Conservation (phyloP, 2,888 invertebrate genomes). For the Drosophila basisetae region DNA sequence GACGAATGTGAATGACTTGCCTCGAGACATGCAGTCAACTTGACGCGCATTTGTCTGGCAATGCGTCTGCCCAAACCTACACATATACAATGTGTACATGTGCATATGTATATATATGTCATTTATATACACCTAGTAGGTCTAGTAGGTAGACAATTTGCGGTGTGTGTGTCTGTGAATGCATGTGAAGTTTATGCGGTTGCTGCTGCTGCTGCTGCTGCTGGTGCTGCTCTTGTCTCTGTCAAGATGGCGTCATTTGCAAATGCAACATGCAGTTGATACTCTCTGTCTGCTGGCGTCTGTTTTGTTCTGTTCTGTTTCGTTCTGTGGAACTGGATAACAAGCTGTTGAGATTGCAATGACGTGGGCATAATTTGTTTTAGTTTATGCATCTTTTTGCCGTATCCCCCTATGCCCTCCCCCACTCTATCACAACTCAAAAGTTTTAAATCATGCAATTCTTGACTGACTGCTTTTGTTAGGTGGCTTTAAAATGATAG, state of each 20-base stretch:
- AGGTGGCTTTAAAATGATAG: slow-evolving; percentile 17
- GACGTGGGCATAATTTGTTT: slow-evolving; percentile 76
- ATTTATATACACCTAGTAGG: slow-evolving; percentile 17
- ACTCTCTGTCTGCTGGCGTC: slow-evolving; percentile 33
- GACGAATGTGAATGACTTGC: slow-evolving; percentile 82
- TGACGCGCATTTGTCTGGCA: slow-evolving; percentile 81
- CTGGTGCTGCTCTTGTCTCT: slow-evolving; percentile 50
- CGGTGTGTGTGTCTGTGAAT: slow-evolving; percentile 30
- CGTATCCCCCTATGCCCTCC: not conserved
- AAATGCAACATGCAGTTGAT: slow-evolving; percentile 49
- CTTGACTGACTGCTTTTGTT: slow-evolving; percentile 8
- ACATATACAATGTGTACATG: slow-evolving; percentile 40
- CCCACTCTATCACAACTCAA: slow-evolving; percentile 10
- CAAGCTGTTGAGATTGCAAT: slow-evolving; percentile 78
- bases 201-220: slow-evolving; percentile 15
- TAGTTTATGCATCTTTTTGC: slow-evolving; percentile 57
- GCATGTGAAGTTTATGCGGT: slow-evolving; percentile 42
- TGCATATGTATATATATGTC: slow-evolving; percentile 30
- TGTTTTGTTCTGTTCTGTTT: slow-evolving; percentile 7
- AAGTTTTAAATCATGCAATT: slow-evolving; percentile 31
- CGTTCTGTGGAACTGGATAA: slow-evolving; percentile 48
- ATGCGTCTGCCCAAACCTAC: slow-evolving; percentile 72
- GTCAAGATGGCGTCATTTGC: slow-evolving; percentile 76
- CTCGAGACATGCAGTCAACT: slow-evolving; percentile 80
- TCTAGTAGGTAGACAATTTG: slow-evolving; percentile 40